phyloP scores from a whole-genome alignment of 92 coral and sea anemone species.

The Actinernus sp. region DNA sequence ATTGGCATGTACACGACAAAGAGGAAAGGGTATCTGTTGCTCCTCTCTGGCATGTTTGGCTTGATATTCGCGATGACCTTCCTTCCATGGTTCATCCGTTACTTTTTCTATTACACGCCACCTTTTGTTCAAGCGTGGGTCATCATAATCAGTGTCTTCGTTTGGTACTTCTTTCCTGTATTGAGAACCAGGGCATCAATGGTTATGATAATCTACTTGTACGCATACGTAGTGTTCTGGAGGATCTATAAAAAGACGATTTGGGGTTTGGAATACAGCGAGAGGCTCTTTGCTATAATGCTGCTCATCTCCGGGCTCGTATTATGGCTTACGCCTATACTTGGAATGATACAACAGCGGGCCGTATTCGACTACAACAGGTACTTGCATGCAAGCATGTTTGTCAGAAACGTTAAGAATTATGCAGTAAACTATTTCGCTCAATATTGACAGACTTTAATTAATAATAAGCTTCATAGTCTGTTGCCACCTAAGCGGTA shows the following conservation, averaged over 20 bases:
- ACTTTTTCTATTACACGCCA: not conserved
- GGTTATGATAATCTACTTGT: not conserved
- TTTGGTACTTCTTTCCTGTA: not conserved
- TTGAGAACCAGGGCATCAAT: not conserved
- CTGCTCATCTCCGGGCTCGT: not conserved
- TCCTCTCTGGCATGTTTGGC: not conserved
- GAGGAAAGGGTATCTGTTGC: not conserved
- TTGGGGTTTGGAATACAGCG: not conserved
- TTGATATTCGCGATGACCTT: not conserved
- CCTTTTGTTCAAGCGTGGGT: too few relatives aligned
- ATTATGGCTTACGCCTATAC: not conserved
- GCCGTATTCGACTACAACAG: not conserved
- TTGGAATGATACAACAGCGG: not conserved
- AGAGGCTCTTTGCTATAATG: not conserved
- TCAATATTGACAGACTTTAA: too few relatives aligned
- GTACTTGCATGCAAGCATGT: too few relatives aligned
- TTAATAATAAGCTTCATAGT: too few relatives aligned
- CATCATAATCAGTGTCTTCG: not conserved
- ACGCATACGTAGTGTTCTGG: not conserved
- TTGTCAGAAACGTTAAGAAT: too few relatives aligned
- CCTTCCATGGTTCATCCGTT: not conserved
- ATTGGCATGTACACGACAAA: too few relatives aligned
- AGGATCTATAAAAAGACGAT: not conserved
- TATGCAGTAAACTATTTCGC: too few relatives aligned
- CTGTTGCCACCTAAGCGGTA: too few relatives aligned